Evolutionary conservation across 2,797 vertebrate species (phyloP).

Genomic region (Anableps anableps): DNA sequence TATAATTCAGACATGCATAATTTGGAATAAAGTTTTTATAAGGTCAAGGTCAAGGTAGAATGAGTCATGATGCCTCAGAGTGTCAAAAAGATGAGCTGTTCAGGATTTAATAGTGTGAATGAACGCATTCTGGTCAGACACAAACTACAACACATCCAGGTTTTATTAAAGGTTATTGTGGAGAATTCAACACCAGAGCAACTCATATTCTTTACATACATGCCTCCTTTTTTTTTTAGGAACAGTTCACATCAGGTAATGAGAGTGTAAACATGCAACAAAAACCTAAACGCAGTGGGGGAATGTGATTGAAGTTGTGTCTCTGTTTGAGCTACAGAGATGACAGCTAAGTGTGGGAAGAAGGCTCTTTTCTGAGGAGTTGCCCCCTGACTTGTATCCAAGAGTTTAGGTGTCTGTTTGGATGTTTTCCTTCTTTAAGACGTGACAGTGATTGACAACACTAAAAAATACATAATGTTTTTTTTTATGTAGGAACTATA

Average conservation of each 20-base stretch:
- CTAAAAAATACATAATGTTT: slow-evolving; percentile 1
- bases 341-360: not conserved
- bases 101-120: not conserved
- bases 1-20: not conserved
- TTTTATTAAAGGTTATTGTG: no score
- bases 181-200: not conserved
- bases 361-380: not conserved
- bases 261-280: not conserved
- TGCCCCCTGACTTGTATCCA: not conserved
- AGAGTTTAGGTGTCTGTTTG: not conserved
- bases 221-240: not conserved
- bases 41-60: not conserved
- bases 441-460: not conserved
- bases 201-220: not conserved
- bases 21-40: not conserved
- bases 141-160: not conserved
- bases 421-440: not conserved
- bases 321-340: slow-evolving; percentile 2
- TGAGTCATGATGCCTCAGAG: not conserved
- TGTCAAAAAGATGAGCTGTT: not conserved
- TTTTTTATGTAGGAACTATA: not conserved
- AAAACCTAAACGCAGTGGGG: not conserved
- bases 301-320: not conserved
- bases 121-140: not conserved
- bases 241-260: not conserved